phyloP scores from a whole-genome alignment of 2,113 vertebrate species.

The Neolamprologus longior region DNA sequence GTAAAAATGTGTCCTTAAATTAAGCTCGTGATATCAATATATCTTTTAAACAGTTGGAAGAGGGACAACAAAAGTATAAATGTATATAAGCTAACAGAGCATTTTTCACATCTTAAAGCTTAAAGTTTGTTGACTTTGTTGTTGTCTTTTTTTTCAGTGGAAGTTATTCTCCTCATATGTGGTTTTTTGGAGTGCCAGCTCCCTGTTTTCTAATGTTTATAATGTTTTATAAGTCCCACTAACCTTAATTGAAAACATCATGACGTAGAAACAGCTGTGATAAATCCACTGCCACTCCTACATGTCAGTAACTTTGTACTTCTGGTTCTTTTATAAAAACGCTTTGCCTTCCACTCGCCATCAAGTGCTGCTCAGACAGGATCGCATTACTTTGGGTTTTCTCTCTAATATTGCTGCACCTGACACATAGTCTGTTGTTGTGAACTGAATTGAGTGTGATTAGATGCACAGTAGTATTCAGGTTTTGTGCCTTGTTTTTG shows the following conservation, averaged over 20 bases:
- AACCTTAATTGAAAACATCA: neutral
- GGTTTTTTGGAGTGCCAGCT: neutral
- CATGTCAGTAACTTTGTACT: neutral
- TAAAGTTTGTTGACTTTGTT: neutral
- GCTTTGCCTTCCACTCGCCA: accelerated
- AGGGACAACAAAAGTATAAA: neutral
- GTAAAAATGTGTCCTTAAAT: no score
- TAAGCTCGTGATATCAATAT: no score
- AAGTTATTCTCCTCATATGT: neutral
- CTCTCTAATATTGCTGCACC: neutral
- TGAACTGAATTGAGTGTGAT: neutral
- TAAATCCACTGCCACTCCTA: neutral
- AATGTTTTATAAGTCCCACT: neutral
- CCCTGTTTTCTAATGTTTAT: neutral
- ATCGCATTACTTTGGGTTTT: neutral
- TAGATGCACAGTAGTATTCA: neutral
- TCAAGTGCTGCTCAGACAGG: neutral
- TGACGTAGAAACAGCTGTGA: neutral
- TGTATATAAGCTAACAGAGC: neutral
- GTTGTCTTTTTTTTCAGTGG: neutral
- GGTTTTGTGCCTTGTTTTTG: neutral
- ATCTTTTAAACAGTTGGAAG: neutral
- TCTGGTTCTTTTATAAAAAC: neutral
- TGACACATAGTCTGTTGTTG: neutral
- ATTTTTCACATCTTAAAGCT: neutral